phyloP scores from a whole-genome alignment of 2,888 invertebrate species.

The Apotomis turbidana region DNA sequence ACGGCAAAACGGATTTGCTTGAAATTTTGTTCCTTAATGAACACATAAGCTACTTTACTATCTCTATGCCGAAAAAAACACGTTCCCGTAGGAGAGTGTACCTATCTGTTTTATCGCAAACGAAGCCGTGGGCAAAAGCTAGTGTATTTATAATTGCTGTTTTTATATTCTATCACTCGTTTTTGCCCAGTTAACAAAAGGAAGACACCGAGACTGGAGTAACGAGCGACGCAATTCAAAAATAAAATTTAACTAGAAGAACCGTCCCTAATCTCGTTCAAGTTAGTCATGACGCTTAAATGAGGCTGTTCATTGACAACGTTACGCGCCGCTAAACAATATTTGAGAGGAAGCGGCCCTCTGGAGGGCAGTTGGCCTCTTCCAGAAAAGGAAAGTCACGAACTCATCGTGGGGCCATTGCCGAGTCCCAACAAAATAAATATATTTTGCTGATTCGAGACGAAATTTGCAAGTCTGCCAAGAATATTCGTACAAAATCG shows the following conservation, averaged over 20 bases:
- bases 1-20: too few relatives aligned
- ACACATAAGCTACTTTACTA: too few relatives aligned
- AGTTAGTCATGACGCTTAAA: slow-evolving; percentile 39
- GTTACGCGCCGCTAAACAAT: slow-evolving; percentile 41
- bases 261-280: slow-evolving; percentile 31
- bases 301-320: slow-evolving; percentile 42
- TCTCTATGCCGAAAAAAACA: too few relatives aligned
- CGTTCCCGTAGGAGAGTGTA: too few relatives aligned
- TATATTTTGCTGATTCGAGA: slow-evolving; percentile 81
- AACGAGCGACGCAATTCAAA: slow-evolving; percentile 7
- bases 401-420: slow-evolving; percentile 71
- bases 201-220: neutral
- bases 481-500: slow-evolving; percentile 84
- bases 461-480: slow-evolving; percentile 84
- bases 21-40: too few relatives aligned
- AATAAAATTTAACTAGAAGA: slow-evolving; percentile 16
- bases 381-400: slow-evolving; percentile 68
- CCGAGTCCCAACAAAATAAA: slow-evolving; percentile 78
- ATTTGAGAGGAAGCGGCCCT: slow-evolving; percentile 48
- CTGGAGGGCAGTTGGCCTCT: slow-evolving; percentile 57
- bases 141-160: neutral
- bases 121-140: too few relatives aligned
- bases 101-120: too few relatives aligned
- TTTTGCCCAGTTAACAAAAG: slow-evolving; percentile 5
- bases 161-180: neutral